Conservation (phyloP, 2,113 vertebrate genomes). For the Taurulus bubalis region DNA sequence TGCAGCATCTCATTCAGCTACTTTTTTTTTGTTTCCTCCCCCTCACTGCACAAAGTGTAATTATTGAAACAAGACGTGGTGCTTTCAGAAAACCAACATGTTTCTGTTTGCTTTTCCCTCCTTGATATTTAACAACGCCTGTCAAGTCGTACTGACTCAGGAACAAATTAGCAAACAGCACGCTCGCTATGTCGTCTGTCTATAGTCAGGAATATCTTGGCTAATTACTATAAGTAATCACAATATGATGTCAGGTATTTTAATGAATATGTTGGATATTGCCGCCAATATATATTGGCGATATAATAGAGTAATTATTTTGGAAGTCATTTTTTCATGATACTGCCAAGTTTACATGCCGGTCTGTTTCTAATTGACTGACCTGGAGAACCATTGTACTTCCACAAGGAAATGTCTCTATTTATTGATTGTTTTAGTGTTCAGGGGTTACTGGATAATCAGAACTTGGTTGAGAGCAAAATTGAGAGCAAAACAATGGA, state of each 20-base stretch:
- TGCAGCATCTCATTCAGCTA: slow-evolving; percentile 44
- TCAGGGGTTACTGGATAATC: slow-evolving; percentile 4
- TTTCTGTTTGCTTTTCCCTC: slow-evolving; percentile 42
- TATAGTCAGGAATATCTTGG: slow-evolving; percentile 30
- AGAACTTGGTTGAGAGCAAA: too few relatives aligned
- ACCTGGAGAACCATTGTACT: slow-evolving; percentile 20
- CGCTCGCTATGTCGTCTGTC: slow-evolving; percentile 37
- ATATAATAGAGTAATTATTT: background rate
- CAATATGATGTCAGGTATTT: slow-evolving; percentile 43
- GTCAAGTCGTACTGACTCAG: slow-evolving; percentile 17
- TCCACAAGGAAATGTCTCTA: slow-evolving; percentile 22
- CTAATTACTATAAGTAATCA: slow-evolving; percentile 42
- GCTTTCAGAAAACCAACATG: slow-evolving; percentile 47
- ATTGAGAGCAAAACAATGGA: background rate
- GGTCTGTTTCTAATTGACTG: slow-evolving; percentile 37
- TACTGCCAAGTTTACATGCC: slow-evolving; percentile 17
- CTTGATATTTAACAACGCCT: slow-evolving; percentile 52
- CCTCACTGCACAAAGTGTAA: slow-evolving; percentile 48
- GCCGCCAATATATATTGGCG: too few relatives aligned
- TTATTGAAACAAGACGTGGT: slow-evolving; percentile 61
- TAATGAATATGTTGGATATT: slow-evolving; percentile 30
- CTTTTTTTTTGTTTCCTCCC: slow-evolving; percentile 57
- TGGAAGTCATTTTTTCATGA: slow-evolving; percentile 10
- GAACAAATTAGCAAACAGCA: slow-evolving; percentile 42
- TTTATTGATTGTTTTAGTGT: background rate